Evolutionary conservation across 2,888 invertebrate genomes (phyloP).

Genomic region (Drosophila fungiperda): DNA sequence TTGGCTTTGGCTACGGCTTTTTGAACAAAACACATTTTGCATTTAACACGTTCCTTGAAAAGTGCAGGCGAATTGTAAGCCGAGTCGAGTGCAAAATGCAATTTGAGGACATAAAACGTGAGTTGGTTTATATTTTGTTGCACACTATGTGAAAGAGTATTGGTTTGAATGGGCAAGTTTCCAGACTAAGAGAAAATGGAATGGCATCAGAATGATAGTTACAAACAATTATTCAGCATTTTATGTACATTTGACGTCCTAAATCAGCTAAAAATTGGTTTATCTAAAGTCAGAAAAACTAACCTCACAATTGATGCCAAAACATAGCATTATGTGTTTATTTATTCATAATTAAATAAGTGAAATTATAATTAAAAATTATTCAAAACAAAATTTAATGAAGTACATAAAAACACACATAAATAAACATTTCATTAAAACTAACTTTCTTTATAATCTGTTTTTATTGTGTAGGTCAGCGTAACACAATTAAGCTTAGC

Average conservation of each 20-base stretch:
- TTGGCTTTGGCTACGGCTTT: constrained; percentile 32
- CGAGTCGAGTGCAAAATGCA: constrained; percentile 77
- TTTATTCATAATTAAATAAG: not conserved
- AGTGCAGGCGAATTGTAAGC: constrained; percentile 68
- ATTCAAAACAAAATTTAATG: not conserved
- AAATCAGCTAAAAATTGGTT: not conserved
- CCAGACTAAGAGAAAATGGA: not conserved
- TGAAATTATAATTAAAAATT: not conserved
- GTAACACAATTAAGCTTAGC: not conserved
- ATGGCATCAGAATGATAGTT: constrained; percentile 11
- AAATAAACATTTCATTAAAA: not conserved
- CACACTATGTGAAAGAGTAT: constrained; percentile 7
- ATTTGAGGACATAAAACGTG: constrained; percentile 70
- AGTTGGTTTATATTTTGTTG: constrained; percentile 70
- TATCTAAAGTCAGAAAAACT: not conserved
- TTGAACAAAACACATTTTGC: constrained; percentile 62
- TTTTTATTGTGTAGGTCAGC: not conserved
- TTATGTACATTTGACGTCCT: not conserved
- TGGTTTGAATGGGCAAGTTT: constrained; percentile 31
- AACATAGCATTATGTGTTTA: not conserved
- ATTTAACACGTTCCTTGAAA: constrained; percentile 72
- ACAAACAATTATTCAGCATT: not conserved
- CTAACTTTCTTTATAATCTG: not conserved
- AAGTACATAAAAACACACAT: not conserved
- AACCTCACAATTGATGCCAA: not conserved